Percentiles rank a stretch among this genome's conserved stretches.
These are phyloP conservation scores for Ceratosolen solmsi DNA, from an alignment of 1,140 invertebrate species.

Conservation along the genomic window DNA sequence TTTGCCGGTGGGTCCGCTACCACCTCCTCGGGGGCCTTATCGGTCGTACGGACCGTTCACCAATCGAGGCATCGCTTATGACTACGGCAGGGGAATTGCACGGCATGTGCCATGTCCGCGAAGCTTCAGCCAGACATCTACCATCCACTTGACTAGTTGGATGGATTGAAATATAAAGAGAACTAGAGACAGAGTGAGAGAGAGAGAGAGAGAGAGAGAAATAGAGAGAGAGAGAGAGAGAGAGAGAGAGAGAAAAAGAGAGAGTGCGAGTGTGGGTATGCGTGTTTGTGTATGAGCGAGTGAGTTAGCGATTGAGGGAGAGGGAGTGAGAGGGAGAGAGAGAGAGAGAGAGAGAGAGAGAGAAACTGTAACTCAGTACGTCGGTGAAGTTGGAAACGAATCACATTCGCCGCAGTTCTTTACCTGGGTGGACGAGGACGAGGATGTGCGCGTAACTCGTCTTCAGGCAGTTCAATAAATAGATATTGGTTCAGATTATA, in stretches of 20 bases:
- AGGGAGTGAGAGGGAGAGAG: background rate
- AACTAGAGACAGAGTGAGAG: no score
- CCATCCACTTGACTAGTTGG: conserved; percentile 71
- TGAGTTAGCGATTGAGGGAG: background rate
- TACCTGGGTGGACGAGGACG: conserved; percentile 24
- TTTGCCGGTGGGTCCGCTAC: conserved; percentile 13
- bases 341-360: background rate
- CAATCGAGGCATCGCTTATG: conserved; percentile 61
- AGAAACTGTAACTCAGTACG: conserved; percentile 3
- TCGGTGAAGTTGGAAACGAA: conserved; percentile 29
- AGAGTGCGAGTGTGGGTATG: background rate
- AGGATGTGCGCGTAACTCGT: background rate
- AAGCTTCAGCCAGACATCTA: conserved; percentile 68
- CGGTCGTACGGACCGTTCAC: conserved; percentile 50
- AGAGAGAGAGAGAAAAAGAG: background rate
- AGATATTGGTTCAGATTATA: background rate
- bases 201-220: conserved; percentile 16
- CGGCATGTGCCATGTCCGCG: conserved; percentile 63
- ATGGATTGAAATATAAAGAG: conserved; percentile 56
- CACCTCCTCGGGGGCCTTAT: conserved; percentile 57
- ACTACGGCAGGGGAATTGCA: conserved; percentile 66
- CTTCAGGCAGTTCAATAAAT: background rate
- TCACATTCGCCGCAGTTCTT: conserved; percentile 32
- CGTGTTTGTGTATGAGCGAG: background rate
- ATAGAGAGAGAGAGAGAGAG: conserved; percentile 4